Base-by-base conservation (phyloP, 2,888 invertebrate genomes). In the Andrena camellia region DNA sequence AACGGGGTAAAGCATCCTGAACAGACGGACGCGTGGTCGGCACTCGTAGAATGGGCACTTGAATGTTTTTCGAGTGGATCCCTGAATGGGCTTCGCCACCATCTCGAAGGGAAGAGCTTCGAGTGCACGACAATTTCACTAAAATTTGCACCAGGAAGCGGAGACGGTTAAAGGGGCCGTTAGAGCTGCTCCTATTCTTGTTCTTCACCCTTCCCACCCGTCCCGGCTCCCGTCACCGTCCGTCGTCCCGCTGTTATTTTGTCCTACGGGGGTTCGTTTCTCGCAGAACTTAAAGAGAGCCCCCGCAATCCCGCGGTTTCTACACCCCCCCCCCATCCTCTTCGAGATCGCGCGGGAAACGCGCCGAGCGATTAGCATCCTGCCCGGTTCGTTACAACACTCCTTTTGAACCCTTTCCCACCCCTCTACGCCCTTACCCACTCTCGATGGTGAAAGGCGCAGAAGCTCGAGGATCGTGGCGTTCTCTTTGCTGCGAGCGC, bases 21-120 rank as follows among this genome's bases (percentile, higher is more conserved):
- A 81, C 60, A 71, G 81, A 75, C 70, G 62, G 70, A 76, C 80
- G 75, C 59, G 62, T 29, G 35, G 70, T 42, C 17, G 29, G 31
- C 13, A 42, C 60, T 68, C 48, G 75, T 69, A 80, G 78, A 86
- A 86, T 83, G 75, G 77, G 72, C 75, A 72, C 77, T 83, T 74
- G 81, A 86, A 84, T 86, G 86, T 86, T 86, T 85, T 83, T 86
- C 83, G 71, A 86, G 86, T 77, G 84, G 78, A 10, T 59, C 33
- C 20, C 76, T 77, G 86, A 86, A 86, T 81, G 75, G 42, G 81
- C 52, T 72, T 73, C 78, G 52, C 84, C 77, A 57, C 42, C 83
- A 74, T 83, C 83, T 84, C 81, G 78, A 81, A 81, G 70, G 74
- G 76, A 73, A 71, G 70, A 78, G 68, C 57, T 71, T 60, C 29